Percentiles rank a stretch among this genome's conserved stretches.
These are phyloP conservation scores for Atopsyche davidsoni DNA, from an alignment of 1,140 invertebrate genomes.

Conservation along the genomic window DNA sequence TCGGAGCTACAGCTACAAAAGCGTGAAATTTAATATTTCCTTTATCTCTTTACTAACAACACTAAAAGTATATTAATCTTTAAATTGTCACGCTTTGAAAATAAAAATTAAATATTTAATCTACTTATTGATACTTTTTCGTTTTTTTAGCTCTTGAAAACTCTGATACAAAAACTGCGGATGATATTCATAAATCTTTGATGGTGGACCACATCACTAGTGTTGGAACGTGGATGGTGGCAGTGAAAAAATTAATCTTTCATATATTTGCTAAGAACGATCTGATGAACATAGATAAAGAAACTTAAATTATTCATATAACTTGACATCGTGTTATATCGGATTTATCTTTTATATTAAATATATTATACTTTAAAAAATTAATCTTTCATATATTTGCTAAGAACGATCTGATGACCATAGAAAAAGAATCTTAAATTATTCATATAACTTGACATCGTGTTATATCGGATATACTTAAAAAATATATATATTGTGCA, in stretches of 20 bases:
- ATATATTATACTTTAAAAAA: neutral
- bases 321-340: neutral
- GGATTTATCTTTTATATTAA: neutral
- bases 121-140: slow-evolving; percentile 7
- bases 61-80: no score
- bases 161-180: slow-evolving; percentile 39
- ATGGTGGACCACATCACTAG: slow-evolving; percentile 50
- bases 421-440: neutral
- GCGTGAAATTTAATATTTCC: slow-evolving; percentile 6
- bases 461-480: neutral
- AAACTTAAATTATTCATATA: slow-evolving; percentile 20
- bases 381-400: neutral
- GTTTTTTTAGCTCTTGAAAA: slow-evolving; percentile 42
- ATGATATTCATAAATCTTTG: slow-evolving; percentile 47
- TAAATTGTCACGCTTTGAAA: neutral
- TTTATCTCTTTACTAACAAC: slow-evolving; percentile 2
- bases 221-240: slow-evolving; percentile 50
- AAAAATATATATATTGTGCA: neutral
- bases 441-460: neutral
- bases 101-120: neutral
- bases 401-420: neutral
- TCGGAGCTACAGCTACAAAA: no score
- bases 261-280: slow-evolving; percentile 41
- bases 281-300: slow-evolving; percentile 42
- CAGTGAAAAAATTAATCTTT: slow-evolving; percentile 45